Evolutionary conservation across 2,797 vertebrate genomes (phyloP).

Genomic region (Agapornis canus): DNA sequence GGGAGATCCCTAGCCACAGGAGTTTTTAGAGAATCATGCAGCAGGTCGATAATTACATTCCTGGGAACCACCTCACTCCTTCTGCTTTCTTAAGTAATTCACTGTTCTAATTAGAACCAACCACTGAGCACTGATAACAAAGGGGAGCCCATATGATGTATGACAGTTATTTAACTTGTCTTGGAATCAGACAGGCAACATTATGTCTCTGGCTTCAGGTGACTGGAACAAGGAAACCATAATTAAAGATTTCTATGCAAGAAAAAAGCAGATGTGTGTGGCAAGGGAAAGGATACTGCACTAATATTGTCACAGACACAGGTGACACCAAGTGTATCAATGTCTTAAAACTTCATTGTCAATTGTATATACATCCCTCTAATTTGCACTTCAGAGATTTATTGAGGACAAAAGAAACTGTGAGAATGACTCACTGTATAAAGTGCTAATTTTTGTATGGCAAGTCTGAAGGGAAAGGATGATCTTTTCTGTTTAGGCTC

Average conservation of each 20-base stretch:
- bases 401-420: background rate
- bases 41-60: slow-evolving; percentile 44
- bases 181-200: background rate
- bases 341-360: slow-evolving; percentile 14
- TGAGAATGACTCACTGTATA: background rate
- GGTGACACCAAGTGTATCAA: background rate
- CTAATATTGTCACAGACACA: background rate
- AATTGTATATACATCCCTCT: background rate
- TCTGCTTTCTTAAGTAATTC: slow-evolving; percentile 56
- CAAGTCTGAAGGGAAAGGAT: background rate
- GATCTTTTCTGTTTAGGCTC: background rate
- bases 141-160: background rate
- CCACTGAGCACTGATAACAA: slow-evolving; percentile 25
- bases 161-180: slow-evolving; percentile 34
- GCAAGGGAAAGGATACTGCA: background rate
- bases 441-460: background rate
- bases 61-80: slow-evolving; percentile 23
- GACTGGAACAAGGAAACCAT: background rate
- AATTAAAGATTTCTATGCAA: background rate
- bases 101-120: slow-evolving; percentile 48
- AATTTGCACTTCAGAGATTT: slow-evolving; percentile 16
- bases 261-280: background rate
- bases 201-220: background rate
- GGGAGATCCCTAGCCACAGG: background rate
- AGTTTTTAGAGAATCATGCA: slow-evolving; percentile 16